Base-by-base conservation (phyloP, 2,113 vertebrate species). In the Elephantulus edwardii region DNA sequence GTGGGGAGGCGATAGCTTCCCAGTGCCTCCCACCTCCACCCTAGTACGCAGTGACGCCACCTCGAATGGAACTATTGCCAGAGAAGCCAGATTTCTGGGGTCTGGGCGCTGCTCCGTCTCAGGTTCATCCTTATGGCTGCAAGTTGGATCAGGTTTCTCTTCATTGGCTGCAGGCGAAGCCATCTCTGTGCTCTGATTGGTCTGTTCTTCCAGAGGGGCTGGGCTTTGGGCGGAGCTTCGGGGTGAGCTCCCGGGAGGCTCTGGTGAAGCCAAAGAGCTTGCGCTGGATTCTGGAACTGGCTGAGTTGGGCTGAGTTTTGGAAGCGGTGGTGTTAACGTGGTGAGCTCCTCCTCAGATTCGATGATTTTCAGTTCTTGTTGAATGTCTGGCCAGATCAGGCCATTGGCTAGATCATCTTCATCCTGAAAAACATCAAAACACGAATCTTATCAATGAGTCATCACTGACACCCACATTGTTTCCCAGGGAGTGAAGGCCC, bases 301-400 rank as follows among this genome's bases (percentile, higher is more conserved):
- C 28, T 85, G 94, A 75, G 80, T 10, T 1, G 86, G 42, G 40
- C 44, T 90, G 0, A 0, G 77, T 81, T 95, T 92, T 14, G 83
- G 52, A 24, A 54, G 14, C 86, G 91, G 42, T 10, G 88, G 78
- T 85, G 96, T 92, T 62, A 96, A 76, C 1, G 94, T 79, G 7
- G 96, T 60, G n/a, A 98, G 90, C 38, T 98, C 98, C 70, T 98
- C 98, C 92, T 99, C 98, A 60, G 98, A 97, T 94, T 99, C 98
- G 0, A 98, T 97, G 83, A 99, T 99, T 97, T 98, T 98, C 90
- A 99, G 96, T 90, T 99, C 98, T 64, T 98, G 98, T 89, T 98
- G 98, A 94, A 98, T 97, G 78, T 98, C 98, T 13, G 97, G 95
- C 98, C 98, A 98, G 76, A 97, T 92, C 70, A 97, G 62, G 30